Base-by-base conservation (phyloP, 1,140 invertebrate species). In the Drosophila arizonae region DNA sequence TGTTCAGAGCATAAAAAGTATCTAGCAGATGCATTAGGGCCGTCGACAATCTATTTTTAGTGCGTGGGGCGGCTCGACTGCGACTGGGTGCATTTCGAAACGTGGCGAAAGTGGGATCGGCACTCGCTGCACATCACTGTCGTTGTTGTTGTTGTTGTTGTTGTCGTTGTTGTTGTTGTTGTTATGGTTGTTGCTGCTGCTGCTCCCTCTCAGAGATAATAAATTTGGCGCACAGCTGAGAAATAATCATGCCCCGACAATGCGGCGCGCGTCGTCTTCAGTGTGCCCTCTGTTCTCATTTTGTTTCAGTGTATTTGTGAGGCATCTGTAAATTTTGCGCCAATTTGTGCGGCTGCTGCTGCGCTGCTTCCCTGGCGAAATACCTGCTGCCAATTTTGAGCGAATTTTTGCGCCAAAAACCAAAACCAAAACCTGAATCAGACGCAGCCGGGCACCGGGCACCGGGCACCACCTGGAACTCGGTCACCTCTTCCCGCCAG, bases 291-390 rank as follows among this genome's bases (percentile, higher is more conserved):
- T 63, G 15, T 43, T 52, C 17, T 62, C 39, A 39, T 36, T 73
- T 13, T 52, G 15, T 24, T 10, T 57, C 64, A 9, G 6, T 33
- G 6, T 78, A 52, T 61, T 75, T 72, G 63, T 78, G 68, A 86
- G 82, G 75, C 81, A 86, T 86, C 81, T 86, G 81, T 81, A 78
- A 77, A 81, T 86, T 86, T 87, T 86, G 81, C 82, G 81, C 82
- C 82, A 87, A 87, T 86, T 86, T 81, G 56, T 76, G 78, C 67
- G 78, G 46, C 46, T 11, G 30, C 64, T 17, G 30, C 21, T 24
- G 21, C 66, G 46, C 60, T 76, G 36, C 21, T 24, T 0, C 66
- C 50, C 60, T 76, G 36, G 33, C 33, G n/a, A 45, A 45, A 84
- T 82, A 84, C 79, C 82, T 87, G 81, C 77, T 81, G 71, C 68